Evolutionary conservation across 1,140 invertebrate species (phyloP).

Genomic region (Leptonema lineaticorne): DNA sequence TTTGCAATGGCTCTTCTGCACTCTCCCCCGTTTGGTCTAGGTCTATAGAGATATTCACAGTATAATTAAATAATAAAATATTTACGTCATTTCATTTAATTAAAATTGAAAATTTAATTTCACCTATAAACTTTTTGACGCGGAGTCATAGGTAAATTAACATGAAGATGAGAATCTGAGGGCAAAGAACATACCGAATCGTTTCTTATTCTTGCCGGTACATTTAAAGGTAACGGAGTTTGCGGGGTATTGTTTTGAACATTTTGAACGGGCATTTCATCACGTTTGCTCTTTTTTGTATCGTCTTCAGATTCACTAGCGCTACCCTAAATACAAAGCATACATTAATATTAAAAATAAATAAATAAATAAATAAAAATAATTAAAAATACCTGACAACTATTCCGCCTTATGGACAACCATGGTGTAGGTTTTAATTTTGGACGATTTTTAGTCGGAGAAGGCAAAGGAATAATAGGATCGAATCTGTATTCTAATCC

Average conservation of each 20-base stretch:
- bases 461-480: conserved; percentile 54
- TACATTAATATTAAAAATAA: neutral
- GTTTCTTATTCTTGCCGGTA: conserved; percentile 4
- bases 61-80: neutral
- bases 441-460: conserved; percentile 51
- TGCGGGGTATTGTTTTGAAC: neutral
- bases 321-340: conserved; percentile 46
- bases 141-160: conserved; percentile 8
- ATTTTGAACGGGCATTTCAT: neutral
- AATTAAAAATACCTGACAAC: conserved; percentile 49
- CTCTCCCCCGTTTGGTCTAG: conserved; percentile 37
- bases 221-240: neutral
- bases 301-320: conserved; percentile 56
- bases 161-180: conserved; percentile 1
- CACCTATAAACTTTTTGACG: neutral
- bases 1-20: conserved; percentile 57
- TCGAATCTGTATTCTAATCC: conserved; percentile 46
- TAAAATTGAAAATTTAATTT: neutral
- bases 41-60: too few relatives aligned
- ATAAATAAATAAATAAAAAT: neutral
- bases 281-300: conserved; percentile 10
- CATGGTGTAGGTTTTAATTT: conserved; percentile 54
- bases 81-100: too few relatives aligned
- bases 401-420: conserved; percentile 50
- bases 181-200: conserved; percentile 20